A percentile compares a stretch with the other conserved stretches of the same genome.
Evolutionary conservation across 2,797 vertebrate genomes (phyloP).

Genomic region (Chanos chanos): DNA sequence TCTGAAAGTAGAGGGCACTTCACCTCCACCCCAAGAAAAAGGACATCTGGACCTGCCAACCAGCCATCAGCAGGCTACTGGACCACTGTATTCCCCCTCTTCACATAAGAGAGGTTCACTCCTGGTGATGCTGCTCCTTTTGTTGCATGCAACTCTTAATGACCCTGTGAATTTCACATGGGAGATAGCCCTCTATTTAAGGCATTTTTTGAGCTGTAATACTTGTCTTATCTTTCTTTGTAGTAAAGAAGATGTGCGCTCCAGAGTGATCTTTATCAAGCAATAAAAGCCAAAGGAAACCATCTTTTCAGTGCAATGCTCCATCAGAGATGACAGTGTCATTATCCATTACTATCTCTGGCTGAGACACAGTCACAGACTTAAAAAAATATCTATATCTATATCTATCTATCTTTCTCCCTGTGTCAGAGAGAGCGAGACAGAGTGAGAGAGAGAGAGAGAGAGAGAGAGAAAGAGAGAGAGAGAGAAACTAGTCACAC

Average conservation of each 20-base stretch:
- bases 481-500: too few relatives aligned
- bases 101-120: constrained; percentile 6
- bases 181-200: constrained; percentile 24
- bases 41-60: constrained; percentile 8
- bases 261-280: constrained; percentile 35
- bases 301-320: constrained; percentile 6
- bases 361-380: constrained; percentile 1
- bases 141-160: constrained; percentile 29
- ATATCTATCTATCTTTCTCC: too few relatives aligned
- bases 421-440: too few relatives aligned
- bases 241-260: constrained; percentile 18
- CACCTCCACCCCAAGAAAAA: constrained; percentile 10
- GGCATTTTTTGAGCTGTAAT: constrained; percentile 19
- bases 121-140: neutral
- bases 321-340: constrained; percentile 11
- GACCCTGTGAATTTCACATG: constrained; percentile 23
- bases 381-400: constrained; percentile 19
- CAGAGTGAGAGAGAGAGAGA: too few relatives aligned
- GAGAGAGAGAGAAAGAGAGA: too few relatives aligned
- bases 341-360: neutral
- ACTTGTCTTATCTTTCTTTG: constrained; percentile 24
- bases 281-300: constrained; percentile 10
- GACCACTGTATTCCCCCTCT: constrained; percentile 7
- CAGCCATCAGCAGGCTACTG: constrained; percentile 5
- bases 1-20: constrained; percentile 14